Base-by-base conservation (phyloP, 2,888 invertebrate genomes). In the Nomada ferruginata region DNA sequence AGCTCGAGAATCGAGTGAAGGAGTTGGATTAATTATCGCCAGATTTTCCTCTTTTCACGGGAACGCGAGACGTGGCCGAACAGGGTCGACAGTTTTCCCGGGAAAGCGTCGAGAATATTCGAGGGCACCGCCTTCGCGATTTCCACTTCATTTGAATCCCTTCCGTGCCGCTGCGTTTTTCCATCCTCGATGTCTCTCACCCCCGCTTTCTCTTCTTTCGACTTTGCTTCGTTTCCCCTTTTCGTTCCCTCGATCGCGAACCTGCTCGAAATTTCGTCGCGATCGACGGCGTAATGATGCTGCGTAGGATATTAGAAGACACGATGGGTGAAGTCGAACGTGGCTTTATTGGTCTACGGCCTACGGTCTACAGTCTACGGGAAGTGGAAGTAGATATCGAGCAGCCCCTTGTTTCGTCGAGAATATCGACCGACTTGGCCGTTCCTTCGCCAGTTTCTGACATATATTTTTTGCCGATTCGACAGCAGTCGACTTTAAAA, bases 1-100 rank as follows among this genome's bases (percentile, higher is more conserved):
- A 20, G 69, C 47, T 52, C 23, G 69, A 66, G 74, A 50, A 55
- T 44, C 59, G 61, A 57, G 68, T 36, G 29, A 47, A 18, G 61
- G 50, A 74, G 60, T 75, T 85, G 89, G 90, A 92, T 92, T 91
- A 91, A 92, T 92, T 88, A 92, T 91, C 86, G 86, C 89, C 78
- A 68, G 80, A 77, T 85, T 71, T 44, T 23, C 36, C 57, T 23
- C 47, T 23, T 42, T 61, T 76, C 61, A 18, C 53, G 23, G 23
- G 44, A 57, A 57, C 44, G 55, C 47, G 55, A 57, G 69, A 70
- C 59, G 29, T 11, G 44, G 69, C 59, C 26, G 20, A 36, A 9
- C 23, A 42, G 61, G 63, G 61, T 63, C 71, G 71, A 63, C 61
- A 2, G 23, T 53, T 61, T 71, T 23, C 50, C 23, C 63, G n/a